Evolutionary conservation across 2,797 vertebrate genomes (phyloP).

Genomic region (Poecile montanus): DNA sequence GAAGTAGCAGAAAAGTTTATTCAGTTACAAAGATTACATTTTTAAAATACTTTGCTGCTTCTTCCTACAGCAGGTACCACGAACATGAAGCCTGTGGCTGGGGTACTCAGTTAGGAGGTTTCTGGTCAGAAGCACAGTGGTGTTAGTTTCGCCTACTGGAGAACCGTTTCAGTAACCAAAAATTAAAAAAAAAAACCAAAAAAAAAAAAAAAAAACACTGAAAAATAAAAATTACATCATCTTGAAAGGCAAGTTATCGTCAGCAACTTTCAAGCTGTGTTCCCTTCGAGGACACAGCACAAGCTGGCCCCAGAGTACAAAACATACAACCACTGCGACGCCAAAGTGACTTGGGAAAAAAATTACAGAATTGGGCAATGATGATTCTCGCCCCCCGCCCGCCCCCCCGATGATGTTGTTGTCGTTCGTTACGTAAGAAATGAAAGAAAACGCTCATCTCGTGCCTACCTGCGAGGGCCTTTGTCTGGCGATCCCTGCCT

Average conservation of each 20-base stretch:
- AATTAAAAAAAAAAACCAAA: background rate
- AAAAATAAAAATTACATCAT: background rate
- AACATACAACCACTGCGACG: background rate
- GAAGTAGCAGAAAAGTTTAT: background rate
- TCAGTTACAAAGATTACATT: background rate
- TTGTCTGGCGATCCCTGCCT: conserved; percentile 3
- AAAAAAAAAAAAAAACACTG: background rate
- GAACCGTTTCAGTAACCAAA: background rate
- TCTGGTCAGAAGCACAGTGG: background rate
- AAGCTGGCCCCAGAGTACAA: background rate
- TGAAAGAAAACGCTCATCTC: background rate
- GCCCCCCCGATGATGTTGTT: background rate
- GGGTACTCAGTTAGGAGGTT: background rate
- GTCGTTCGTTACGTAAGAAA: background rate
- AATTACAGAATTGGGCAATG: background rate
- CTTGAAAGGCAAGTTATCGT: background rate
- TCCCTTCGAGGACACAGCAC: background rate
- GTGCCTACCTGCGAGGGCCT: background rate
- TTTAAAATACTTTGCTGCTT: background rate
- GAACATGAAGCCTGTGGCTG: background rate
- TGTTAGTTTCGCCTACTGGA: background rate
- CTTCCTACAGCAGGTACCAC: background rate
- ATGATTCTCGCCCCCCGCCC: background rate
- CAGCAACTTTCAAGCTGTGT: background rate
- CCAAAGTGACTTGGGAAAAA: conserved; percentile 1